Evolutionary conservation across 1,140 invertebrate species (phyloP).

Genomic region (Anastatus disparis): DNA sequence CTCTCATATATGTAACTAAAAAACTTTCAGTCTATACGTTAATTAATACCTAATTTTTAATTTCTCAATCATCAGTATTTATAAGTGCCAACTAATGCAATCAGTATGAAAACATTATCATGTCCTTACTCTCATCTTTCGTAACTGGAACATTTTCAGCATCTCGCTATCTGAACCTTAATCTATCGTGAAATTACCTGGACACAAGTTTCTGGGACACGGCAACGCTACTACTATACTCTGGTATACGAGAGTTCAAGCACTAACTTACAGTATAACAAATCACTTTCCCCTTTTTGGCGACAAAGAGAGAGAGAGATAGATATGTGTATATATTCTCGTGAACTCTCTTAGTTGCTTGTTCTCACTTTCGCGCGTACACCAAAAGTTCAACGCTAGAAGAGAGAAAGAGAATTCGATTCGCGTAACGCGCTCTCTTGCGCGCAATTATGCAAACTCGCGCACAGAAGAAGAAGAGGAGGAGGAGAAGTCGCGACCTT

Average conservation of each 20-base stretch:
- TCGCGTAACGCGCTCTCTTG: slow-evolving; percentile 22
- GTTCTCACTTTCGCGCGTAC: slow-evolving; percentile 41
- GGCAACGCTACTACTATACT: background rate
- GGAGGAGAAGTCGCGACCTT: slow-evolving; percentile 38
- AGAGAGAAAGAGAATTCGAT: slow-evolving; percentile 44
- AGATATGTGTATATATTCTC: too few relatives aligned
- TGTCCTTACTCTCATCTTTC: slow-evolving; percentile 8
- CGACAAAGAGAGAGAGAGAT: too few relatives aligned
- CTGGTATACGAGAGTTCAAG: background rate
- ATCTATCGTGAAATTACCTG: slow-evolving; percentile 42
- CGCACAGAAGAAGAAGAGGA: too few relatives aligned
- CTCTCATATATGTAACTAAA: too few relatives aligned
- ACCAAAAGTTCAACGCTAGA: slow-evolving; percentile 43
- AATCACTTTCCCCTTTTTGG: slow-evolving; percentile 48
- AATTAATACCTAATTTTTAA: too few relatives aligned
- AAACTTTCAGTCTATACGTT: too few relatives aligned
- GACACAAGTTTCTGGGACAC: slow-evolving; percentile 36
- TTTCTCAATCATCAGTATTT: too few relatives aligned
- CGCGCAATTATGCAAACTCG: slow-evolving; percentile 55
- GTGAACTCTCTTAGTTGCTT: slow-evolving; percentile 23
- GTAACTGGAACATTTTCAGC: slow-evolving; percentile 24
- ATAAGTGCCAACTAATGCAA: too few relatives aligned
- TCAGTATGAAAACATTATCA: too few relatives aligned
- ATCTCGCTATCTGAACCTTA: slow-evolving; percentile 31
- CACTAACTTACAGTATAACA: slow-evolving; percentile 42